Percentiles rank a stretch among this genome's conserved stretches.
phyloP scores from a whole-genome alignment of 2,888 invertebrate genomes.

The Ochlodes sylvanus region DNA sequence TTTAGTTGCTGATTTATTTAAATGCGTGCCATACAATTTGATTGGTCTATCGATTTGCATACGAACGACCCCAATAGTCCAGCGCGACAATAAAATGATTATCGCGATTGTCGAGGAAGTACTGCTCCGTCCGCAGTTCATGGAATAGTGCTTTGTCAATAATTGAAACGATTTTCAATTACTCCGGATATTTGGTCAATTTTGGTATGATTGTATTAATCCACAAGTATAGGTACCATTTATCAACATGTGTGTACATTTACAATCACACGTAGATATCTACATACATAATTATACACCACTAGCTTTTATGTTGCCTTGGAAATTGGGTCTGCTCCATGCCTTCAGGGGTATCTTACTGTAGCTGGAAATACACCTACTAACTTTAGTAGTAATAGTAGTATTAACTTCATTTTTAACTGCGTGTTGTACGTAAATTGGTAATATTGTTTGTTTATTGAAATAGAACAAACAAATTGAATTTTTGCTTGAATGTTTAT shows the following conservation, averaged over 20 bases:
- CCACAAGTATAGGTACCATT: neutral
- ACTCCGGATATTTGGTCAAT: slow-evolving; percentile 11
- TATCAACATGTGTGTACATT: too few relatives aligned
- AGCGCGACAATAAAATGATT: slow-evolving; percentile 37
- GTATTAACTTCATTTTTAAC: too few relatives aligned
- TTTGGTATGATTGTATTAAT: slow-evolving; percentile 4
- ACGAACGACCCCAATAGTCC: slow-evolving; percentile 31
- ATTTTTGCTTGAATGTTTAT: too few relatives aligned
- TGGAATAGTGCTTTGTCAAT: slow-evolving; percentile 28
- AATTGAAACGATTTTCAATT: slow-evolving; percentile 23
- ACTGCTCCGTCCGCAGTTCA: slow-evolving; percentile 34
- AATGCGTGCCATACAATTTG: slow-evolving; percentile 30
- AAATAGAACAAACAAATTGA: too few relatives aligned
- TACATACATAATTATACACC: too few relatives aligned
- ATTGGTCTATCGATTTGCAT: slow-evolving; percentile 37
- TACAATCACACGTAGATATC: too few relatives aligned
- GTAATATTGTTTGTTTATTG: too few relatives aligned
- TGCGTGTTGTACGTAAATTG: too few relatives aligned
- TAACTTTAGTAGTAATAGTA: too few relatives aligned
- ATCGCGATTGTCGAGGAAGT: slow-evolving; percentile 37
- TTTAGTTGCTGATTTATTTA: slow-evolving; percentile 25
- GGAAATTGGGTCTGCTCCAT: neutral
- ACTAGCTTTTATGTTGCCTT: neutral
- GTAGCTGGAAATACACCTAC: too few relatives aligned
- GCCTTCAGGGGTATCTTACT: neutral